A percentile compares a stretch with the other conserved stretches of the same genome.
Conservation (phyloP, 1,140 invertebrate genomes). For the Goniozus legneri region DNA sequence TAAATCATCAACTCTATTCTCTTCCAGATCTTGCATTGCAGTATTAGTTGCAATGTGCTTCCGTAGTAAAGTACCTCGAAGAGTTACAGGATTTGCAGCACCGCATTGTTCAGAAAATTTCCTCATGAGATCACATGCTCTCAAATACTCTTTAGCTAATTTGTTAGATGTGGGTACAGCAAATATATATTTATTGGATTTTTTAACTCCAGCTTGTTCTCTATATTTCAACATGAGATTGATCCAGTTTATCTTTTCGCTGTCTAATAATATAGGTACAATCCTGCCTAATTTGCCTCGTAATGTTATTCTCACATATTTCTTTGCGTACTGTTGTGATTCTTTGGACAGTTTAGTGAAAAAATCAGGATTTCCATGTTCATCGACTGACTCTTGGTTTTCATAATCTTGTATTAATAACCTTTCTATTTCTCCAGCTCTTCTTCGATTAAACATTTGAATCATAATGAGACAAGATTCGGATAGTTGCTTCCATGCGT, state of each 20-base stretch:
- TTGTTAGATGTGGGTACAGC: conserved; percentile 11
- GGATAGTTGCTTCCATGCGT: conserved; percentile 9
- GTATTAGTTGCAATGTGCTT: conserved; percentile 17
- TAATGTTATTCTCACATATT: conserved; percentile 6
- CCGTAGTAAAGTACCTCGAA: conserved; percentile 6
- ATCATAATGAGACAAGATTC: not conserved
- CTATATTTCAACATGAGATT: conserved; percentile 7
- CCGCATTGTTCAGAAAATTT: conserved; percentile 14
- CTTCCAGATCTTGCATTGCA: conserved; percentile 7
- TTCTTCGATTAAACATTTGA: conserved; percentile 7
- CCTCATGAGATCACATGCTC: conserved; percentile 13
- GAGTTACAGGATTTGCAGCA: conserved; percentile 6
- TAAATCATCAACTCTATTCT: conserved; percentile 6
- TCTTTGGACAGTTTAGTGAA: not conserved
- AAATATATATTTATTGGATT: conserved; percentile 14
- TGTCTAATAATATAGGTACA: not conserved
- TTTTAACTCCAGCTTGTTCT: conserved; percentile 6
- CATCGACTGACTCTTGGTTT: not conserved
- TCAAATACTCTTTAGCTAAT: conserved; percentile 8
- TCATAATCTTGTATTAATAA: conserved; percentile 6
- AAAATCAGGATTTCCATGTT: not conserved
- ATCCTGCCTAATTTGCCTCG: conserved; percentile 1
- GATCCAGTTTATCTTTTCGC: not conserved
- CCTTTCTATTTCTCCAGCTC: conserved; percentile 8
- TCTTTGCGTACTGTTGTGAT: not conserved